Evolutionary conservation across 2,113 vertebrate genomes (phyloP).

Genomic region (Chlamydotis undulata): DNA sequence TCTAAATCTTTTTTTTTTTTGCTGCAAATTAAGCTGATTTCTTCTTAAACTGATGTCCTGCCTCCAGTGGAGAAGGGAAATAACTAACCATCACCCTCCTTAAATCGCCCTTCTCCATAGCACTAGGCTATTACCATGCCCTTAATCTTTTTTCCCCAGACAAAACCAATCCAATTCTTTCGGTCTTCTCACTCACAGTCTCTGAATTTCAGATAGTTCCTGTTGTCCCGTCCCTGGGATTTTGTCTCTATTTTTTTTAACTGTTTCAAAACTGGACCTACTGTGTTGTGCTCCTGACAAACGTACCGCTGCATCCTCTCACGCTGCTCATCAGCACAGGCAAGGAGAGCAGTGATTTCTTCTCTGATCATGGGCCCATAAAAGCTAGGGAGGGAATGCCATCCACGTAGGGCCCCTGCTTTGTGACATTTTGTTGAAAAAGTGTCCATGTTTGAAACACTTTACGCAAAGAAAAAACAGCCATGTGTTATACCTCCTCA

Average conservation of each 20-base stretch:
- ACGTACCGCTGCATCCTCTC: background rate
- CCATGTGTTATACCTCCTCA: background rate
- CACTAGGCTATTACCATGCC: background rate
- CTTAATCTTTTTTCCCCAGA: background rate
- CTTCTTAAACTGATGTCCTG: background rate
- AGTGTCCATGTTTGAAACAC: background rate
- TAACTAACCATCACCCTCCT: background rate
- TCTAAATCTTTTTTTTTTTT: background rate
- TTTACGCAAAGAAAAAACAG: background rate
- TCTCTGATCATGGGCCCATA: background rate
- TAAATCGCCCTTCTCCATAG: background rate
- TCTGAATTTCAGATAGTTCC: background rate
- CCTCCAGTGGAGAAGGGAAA: background rate
- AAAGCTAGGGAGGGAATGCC: background rate
- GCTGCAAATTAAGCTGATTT: conserved; percentile 8
- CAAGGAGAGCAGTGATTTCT: background rate
- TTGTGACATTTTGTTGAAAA: background rate
- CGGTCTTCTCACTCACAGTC: accelerated
- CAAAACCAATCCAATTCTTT: background rate
- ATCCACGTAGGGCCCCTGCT: background rate
- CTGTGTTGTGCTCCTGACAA: background rate
- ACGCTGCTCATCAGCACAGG: background rate
- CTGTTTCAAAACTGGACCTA: background rate
- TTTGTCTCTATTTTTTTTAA: background rate
- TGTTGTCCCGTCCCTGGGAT: background rate